phyloP scores from a whole-genome alignment of 2,888 invertebrate genomes.

The Zaprionus lineosus region DNA sequence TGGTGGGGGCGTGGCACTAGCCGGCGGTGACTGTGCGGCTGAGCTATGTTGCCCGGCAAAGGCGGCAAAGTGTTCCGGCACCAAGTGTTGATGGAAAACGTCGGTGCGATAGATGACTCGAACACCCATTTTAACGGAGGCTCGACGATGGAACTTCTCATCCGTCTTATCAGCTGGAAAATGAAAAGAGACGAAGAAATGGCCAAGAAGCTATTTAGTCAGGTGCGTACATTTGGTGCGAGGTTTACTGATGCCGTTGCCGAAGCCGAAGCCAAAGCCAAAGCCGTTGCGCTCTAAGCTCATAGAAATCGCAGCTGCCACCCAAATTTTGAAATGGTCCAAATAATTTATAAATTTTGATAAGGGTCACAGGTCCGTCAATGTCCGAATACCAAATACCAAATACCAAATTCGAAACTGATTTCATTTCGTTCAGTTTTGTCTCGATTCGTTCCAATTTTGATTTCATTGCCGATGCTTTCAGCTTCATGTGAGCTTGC shows the following conservation, averaged over 20 bases:
- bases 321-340: too few species aligned
- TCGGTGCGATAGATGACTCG: slow-evolving; percentile 88
- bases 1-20: slow-evolving; percentile 54
- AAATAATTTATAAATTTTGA: slow-evolving; percentile 3
- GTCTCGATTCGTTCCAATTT: too few species aligned
- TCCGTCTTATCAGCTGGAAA: slow-evolving; percentile 90
- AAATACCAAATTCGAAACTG: too few species aligned
- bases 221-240: neutral
- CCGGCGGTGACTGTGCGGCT: slow-evolving; percentile 68
- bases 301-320: slow-evolving; percentile 8
- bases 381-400: slow-evolving; percentile 51
- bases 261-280: slow-evolving; percentile 50
- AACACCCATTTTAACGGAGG: slow-evolving; percentile 93
- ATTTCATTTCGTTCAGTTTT: too few species aligned
- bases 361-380: slow-evolving; percentile 7
- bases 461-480: slow-evolving; percentile 40
- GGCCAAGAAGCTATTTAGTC: slow-evolving; percentile 22
- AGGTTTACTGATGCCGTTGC: slow-evolving; percentile 30
- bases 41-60: slow-evolving; percentile 45
- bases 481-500: slow-evolving; percentile 22
- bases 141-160: slow-evolving; percentile 90
- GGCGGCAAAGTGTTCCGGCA: slow-evolving; percentile 77
- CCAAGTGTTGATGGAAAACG: slow-evolving; percentile 67
- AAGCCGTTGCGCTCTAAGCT: slow-evolving; percentile 40
- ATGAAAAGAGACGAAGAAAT: slow-evolving; percentile 4